Evolutionary conservation across 2,113 vertebrate genomes (phyloP).

Genomic region (Aphelocoma coerulescens): DNA sequence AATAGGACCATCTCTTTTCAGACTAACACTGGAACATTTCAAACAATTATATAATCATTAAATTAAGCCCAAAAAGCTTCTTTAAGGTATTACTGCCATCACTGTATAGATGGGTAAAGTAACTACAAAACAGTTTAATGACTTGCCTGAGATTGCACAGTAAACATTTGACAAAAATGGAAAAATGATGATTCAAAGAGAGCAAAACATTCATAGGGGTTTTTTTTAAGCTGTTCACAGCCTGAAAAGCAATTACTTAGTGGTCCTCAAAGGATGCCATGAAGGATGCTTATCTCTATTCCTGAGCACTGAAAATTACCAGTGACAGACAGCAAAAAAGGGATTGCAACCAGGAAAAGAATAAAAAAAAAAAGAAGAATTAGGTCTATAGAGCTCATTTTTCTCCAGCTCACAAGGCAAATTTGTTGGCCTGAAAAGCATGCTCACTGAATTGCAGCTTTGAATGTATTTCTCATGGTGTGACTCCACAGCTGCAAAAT

Average conservation of each 20-base stretch:
- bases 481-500: constrained; percentile 66
- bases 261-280: neutral
- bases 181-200: neutral
- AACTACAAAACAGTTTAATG: constrained; percentile 12
- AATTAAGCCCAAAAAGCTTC: neutral
- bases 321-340: neutral
- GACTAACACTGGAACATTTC: neutral
- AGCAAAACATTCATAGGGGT: neutral
- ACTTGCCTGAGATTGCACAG: neutral
- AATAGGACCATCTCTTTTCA: neutral
- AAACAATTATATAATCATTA: constrained; percentile 20
- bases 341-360: neutral
- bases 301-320: neutral
- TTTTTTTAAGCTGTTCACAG: neutral
- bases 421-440: constrained; percentile 28
- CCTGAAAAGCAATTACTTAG: constrained; percentile 30
- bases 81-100: neutral
- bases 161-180: constrained; percentile 2
- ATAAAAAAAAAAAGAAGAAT: neutral
- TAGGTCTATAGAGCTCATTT: neutral
- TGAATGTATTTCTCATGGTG: constrained; percentile 47
- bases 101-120: neutral
- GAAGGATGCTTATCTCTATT: constrained; percentile 4
- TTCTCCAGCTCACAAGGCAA: constrained; percentile 47
- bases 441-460: constrained; percentile 7